Evolutionary conservation across 1,140 invertebrate genomes (phyloP).

Genomic region (Choristoneura fumiferana): DNA sequence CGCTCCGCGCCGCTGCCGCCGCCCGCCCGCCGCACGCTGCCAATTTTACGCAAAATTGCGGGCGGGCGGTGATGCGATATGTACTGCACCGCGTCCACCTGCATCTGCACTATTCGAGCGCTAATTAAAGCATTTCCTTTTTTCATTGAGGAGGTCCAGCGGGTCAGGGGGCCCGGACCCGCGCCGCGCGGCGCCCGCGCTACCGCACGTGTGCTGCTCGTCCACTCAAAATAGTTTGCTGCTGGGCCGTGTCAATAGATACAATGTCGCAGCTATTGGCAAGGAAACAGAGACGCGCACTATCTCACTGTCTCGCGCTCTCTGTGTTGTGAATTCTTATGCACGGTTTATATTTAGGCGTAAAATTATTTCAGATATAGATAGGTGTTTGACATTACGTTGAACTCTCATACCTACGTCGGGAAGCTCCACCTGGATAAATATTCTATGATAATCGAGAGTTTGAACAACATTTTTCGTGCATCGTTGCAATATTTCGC

Average conservation of each 20-base stretch:
- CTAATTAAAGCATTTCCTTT: slow-evolving; percentile 29
- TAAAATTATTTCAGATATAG: slow-evolving; percentile 78
- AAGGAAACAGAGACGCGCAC: slow-evolving; percentile 74
- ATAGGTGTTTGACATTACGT: slow-evolving; percentile 78
- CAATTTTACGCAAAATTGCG: slow-evolving; percentile 78
- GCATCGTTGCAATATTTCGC: no score
- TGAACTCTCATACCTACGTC: slow-evolving; percentile 72
- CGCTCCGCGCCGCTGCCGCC: slow-evolving; percentile 64
- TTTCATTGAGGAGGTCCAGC: slow-evolving; percentile 48
- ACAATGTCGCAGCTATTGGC: slow-evolving; percentile 76
- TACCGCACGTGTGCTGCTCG: slow-evolving; percentile 42
- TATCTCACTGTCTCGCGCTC: slow-evolving; percentile 75
- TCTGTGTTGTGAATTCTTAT: slow-evolving; percentile 77
- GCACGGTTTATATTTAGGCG: slow-evolving; percentile 75
- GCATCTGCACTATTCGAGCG: slow-evolving; percentile 33
- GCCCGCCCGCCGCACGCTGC: slow-evolving; percentile 70
- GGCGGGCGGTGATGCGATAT: slow-evolving; percentile 77
- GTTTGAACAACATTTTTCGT: not conserved
- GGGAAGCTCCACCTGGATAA: slow-evolving; percentile 73
- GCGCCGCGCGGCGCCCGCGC: slow-evolving; percentile 27
- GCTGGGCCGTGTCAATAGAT: slow-evolving; percentile 69
- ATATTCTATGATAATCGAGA: slow-evolving; percentile 37
- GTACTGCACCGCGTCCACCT: slow-evolving; percentile 55
- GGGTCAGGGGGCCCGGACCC: slow-evolving; percentile 26
- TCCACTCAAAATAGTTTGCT: slow-evolving; percentile 68